Percentiles rank a stretch among this genome's conserved stretches.
These are phyloP conservation scores for Poecilia velifera DNA, from an alignment of 2,797 vertebrate species.

Conservation along the genomic window DNA sequence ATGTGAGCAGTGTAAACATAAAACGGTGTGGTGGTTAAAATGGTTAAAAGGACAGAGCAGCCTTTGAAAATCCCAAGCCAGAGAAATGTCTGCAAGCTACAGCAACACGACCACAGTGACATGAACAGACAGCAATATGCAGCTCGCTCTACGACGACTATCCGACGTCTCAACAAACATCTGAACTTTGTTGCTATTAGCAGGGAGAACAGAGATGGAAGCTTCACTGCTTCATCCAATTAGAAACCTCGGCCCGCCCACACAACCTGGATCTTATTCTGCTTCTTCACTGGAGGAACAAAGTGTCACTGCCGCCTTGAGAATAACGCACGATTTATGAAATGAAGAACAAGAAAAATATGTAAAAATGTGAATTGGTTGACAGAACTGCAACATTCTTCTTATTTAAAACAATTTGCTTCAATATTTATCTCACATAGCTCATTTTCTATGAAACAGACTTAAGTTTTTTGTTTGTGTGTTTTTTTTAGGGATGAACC, in stretches of 20 bases:
- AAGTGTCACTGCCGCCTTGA: slow-evolving; percentile 21
- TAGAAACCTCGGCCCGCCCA: slow-evolving; percentile 29
- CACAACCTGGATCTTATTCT: slow-evolving; percentile 22
- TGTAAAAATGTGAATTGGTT: neutral
- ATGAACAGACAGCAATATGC: slow-evolving; percentile 8
- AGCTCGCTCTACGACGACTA: slow-evolving; percentile 12
- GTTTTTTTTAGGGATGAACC: neutral
- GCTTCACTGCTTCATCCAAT: slow-evolving; percentile 35
- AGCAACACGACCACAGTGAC: slow-evolving; percentile 12
- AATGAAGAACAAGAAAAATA: slow-evolving; percentile 9
- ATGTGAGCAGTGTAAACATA: slow-evolving; percentile 14
- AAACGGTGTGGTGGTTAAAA: slow-evolving; percentile 1
- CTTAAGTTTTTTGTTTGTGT: neutral
- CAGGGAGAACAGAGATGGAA: slow-evolving; percentile 14
- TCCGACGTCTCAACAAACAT: slow-evolving; percentile 27
- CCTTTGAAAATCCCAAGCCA: neutral
- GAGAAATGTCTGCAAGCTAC: slow-evolving; percentile 10
- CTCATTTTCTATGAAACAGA: neutral
- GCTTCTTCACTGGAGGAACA: slow-evolving; percentile 31
- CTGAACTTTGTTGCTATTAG: slow-evolving; percentile 25
- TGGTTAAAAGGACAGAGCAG: slow-evolving; percentile 21
- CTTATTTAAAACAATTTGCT: neutral
- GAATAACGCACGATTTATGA: slow-evolving; percentile 24
- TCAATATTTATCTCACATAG: neutral
- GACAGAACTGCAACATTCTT: neutral